Evolutionary conservation across 2,888 invertebrate genomes (phyloP).

Genomic region (Euzophera pinguis): DNA sequence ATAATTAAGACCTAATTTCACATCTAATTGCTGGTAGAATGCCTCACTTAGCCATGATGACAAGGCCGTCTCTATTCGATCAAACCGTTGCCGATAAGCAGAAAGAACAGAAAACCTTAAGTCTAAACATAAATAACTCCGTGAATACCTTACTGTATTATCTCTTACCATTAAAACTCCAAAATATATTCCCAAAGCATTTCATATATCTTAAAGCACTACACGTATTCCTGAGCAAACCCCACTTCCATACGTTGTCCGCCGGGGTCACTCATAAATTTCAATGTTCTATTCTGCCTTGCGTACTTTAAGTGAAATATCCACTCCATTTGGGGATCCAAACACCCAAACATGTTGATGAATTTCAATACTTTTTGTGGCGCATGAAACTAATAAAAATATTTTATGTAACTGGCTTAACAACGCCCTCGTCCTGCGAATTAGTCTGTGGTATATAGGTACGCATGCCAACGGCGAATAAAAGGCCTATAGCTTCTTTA

Average conservation of each 20-base stretch:
- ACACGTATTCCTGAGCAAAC: slow-evolving; percentile 46
- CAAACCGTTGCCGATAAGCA: no score
- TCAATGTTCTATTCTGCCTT: slow-evolving; percentile 64
- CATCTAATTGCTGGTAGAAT: no score
- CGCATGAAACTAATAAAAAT: slow-evolving; percentile 30
- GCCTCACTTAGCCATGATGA: no score
- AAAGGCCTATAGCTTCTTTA: no score
- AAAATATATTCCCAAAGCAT: slow-evolving; percentile 43
- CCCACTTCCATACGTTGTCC: slow-evolving; percentile 52
- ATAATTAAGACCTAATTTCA: no score
- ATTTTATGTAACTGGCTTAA: slow-evolving; percentile 4
- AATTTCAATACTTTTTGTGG: slow-evolving; percentile 54
- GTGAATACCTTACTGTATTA: not conserved
- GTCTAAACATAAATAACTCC: not conserved
- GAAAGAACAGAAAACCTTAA: no score
- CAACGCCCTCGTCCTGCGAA: no score
- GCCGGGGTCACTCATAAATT: slow-evolving; percentile 64
- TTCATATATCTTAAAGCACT: slow-evolving; percentile 50
- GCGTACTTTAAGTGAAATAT: slow-evolving; percentile 70
- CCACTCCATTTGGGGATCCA: slow-evolving; percentile 60
- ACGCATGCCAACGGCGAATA: no score
- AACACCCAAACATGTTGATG: slow-evolving; percentile 59
- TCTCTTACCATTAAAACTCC: slow-evolving; percentile 12
- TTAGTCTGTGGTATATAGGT: no score
- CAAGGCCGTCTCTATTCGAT: no score